Evolutionary conservation across 2,113 vertebrate genomes (phyloP), one percentile per base, ranked within the genome.

Genomic region (Chionomys nivalis): DNA sequence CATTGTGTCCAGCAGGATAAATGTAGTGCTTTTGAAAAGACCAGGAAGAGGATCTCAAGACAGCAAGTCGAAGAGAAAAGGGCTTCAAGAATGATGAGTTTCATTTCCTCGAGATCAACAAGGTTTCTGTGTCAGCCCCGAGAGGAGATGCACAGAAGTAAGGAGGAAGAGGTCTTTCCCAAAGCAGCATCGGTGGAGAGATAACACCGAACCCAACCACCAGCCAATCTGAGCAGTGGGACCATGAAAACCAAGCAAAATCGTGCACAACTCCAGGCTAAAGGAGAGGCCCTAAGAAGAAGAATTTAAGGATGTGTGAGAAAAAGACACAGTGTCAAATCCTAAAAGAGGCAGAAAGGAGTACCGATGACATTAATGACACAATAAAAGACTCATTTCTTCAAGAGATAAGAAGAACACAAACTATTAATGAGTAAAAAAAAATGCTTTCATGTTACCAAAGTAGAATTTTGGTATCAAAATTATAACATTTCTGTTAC

Each of bases 311-410:
- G 44, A 93, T 3, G 31, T 75, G 49, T 87, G 33, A 95, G 17
- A 65, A 55, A 91, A 94, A 65, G 65, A 73, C 87, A 87, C 24
- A 24, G 52, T 77, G 65, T 31, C 72, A 79, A 92, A 76, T 88
- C 85, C 76, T 21, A 76, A 70, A 98, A 94, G 19, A 96, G 12
- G 65, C 61, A 94, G 47, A 94, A 94, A 96, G 55, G 47, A 91
- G 76, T 65, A 33, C 82, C 77, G 33, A 83, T 94, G 75, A 49
- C 70, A 86, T 91, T 85, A 96, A 85, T 91, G 61, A 89, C 36
- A 89, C 0, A 44, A 28, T 72, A 68, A 96, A 94, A 73, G 19
- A 66, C 31, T 12, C 81, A 72, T 81, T 95, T 55, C 76, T 95
- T 81, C 55, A 89, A 89, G 92, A 79, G 47, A 94, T 19, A 82